These are phyloP conservation scores for Corbicula japonica DNA, from an alignment of 2,888 invertebrate species.

Conservation along the genomic window DNA sequence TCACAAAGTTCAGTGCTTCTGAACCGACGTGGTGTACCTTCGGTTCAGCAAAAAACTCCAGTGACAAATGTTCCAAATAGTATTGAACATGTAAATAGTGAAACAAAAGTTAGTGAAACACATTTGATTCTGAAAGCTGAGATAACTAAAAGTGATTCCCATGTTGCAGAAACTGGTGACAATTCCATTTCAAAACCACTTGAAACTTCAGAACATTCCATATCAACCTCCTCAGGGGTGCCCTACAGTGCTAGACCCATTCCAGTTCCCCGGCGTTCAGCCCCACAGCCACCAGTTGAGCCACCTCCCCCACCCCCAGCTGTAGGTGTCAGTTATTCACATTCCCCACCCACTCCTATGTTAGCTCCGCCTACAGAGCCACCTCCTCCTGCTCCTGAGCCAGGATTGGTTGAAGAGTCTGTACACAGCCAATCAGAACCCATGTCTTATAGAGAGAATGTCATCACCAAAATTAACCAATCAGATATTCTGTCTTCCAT, in stretches of 20 bases:
- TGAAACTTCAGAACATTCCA: slow-evolving; percentile 55
- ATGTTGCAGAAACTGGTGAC: neutral
- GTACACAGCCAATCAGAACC: no score
- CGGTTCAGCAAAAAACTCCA: slow-evolving; percentile 25
- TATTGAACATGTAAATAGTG: slow-evolving; percentile 18
- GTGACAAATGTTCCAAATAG: slow-evolving; percentile 2
- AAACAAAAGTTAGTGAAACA: slow-evolving; percentile 11
- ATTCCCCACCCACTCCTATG: slow-evolving; percentile 19
- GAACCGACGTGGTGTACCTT: slow-evolving; percentile 14
- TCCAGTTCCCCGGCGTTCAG: slow-evolving; percentile 56
- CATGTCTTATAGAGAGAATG: no score
- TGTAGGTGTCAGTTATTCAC: slow-evolving; percentile 21
- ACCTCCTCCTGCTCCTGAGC: slow-evolving; percentile 40
- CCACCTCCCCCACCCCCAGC: slow-evolving; percentile 65
- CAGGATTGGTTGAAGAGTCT: slow-evolving; percentile 25
- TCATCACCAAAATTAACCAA: slow-evolving; percentile 23
- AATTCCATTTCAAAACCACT: neutral
- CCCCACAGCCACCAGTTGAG: slow-evolving; percentile 56
- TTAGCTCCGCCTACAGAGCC: slow-evolving; percentile 33
- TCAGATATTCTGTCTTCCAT: slow-evolving; percentile 28
- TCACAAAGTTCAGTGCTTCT: slow-evolving; percentile 54
- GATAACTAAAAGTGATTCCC: neutral
- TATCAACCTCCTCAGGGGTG: slow-evolving; percentile 42
- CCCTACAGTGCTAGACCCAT: slow-evolving; percentile 48
- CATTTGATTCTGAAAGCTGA: neutral